phyloP scores from a whole-genome alignment of 2,888 invertebrate genomes.

The Fragum fragum region DNA sequence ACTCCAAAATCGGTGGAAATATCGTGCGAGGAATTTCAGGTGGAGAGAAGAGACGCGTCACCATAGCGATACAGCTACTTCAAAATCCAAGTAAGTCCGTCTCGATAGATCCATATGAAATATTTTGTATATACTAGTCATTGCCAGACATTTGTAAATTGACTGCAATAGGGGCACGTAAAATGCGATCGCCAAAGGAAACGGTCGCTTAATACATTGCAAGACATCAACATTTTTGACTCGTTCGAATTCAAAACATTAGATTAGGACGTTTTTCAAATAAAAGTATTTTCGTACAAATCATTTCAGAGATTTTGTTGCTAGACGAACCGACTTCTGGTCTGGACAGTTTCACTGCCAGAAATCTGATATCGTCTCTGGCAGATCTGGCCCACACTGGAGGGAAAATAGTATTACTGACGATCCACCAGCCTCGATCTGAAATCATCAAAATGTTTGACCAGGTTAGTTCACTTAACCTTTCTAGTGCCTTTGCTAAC shows the following conservation, averaged over 20 bases:
- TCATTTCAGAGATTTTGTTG: constrained; percentile 91
- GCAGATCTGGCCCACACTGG: constrained; percentile 75
- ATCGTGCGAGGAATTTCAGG: constrained; percentile 94
- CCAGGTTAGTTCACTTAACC: constrained; percentile 69
- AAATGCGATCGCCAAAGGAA: too few species aligned
- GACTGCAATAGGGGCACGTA: too few species aligned
- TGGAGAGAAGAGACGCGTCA: constrained; percentile 95
- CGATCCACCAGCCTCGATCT: constrained; percentile 89
- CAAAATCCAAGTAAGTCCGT: constrained; percentile 62
- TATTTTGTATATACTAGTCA: too few species aligned
- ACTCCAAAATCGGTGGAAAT: constrained; percentile 87
- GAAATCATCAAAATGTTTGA: constrained; percentile 82
- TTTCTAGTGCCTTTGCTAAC: too few species aligned
- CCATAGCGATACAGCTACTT: constrained; percentile 95
- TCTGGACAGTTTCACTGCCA: constrained; percentile 97
- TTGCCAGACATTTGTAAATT: too few species aligned
- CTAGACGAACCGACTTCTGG: constrained; percentile 96
- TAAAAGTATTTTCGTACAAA: too few species aligned
- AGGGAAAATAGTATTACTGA: constrained; percentile 91
- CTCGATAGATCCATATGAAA: too few species aligned
- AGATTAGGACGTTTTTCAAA: too few species aligned
- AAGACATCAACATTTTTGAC: too few species aligned
- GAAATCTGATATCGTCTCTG: constrained; percentile 86
- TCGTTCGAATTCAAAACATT: too few species aligned
- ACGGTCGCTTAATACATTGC: too few species aligned